These are phyloP conservation scores for Drosophila mojavensis DNA, from an alignment of 1,140 invertebrate species.

Conservation along the genomic window DNA sequence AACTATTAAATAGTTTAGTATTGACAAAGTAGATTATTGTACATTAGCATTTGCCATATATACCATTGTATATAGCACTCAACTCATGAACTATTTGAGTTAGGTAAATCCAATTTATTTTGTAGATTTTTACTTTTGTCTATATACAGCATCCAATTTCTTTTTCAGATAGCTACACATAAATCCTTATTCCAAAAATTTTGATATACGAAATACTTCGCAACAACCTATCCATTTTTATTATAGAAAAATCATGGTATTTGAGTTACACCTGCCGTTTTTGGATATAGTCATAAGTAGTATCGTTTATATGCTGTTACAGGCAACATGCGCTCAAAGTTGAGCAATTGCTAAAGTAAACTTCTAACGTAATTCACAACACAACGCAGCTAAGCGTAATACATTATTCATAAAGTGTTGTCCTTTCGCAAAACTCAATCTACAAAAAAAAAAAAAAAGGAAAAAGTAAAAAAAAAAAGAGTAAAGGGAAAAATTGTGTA, in stretches of 20 bases:
- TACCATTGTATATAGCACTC: no score
- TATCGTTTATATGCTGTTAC: slow-evolving; percentile 18
- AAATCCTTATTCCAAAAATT: no score
- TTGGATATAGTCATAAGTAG: not conserved
- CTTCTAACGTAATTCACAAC: slow-evolving; percentile 51
- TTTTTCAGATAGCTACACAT: not conserved
- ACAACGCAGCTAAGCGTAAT: slow-evolving; percentile 58
- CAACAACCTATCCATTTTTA: no score
- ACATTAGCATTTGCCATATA: no score
- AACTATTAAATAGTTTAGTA: no score
- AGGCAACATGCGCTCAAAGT: slow-evolving; percentile 21
- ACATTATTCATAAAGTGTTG: slow-evolving; percentile 62
- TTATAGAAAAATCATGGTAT: not conserved
- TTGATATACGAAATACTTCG: no score
- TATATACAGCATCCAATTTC: not conserved
- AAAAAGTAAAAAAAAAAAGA: slow-evolving; percentile 10
- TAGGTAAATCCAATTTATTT: no score
- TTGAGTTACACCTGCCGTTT: not conserved
- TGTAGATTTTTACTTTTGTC: no score
- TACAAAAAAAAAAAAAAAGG: slow-evolving; percentile 25
- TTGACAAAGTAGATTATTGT: no score
- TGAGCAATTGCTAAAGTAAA: slow-evolving; percentile 61
- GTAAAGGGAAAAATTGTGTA: slow-evolving; percentile 13
- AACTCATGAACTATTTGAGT: no score
- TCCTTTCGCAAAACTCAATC: slow-evolving; percentile 30